Conservation (phyloP, 2,797 vertebrate genomes). For the Macropus fuliginosus region DNA sequence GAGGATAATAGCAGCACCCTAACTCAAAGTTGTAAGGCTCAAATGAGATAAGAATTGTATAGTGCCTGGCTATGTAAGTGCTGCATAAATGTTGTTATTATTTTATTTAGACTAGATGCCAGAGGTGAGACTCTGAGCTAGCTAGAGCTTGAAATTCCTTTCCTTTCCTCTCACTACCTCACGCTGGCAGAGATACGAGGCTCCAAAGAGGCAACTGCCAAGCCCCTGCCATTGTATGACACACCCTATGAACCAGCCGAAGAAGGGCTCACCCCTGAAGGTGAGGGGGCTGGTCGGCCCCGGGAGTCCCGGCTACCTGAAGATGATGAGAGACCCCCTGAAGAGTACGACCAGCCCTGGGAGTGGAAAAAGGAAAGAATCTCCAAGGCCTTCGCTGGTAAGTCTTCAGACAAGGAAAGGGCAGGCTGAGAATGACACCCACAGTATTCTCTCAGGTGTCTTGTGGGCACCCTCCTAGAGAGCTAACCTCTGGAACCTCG, state of each 20-base stretch:
- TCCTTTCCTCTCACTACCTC: slow-evolving; percentile 49
- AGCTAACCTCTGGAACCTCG: background rate
- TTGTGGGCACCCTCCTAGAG: background rate
- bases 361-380: slow-evolving; percentile 99
- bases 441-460: background rate
- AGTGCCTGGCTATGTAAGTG: background rate
- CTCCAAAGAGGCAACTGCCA: slow-evolving; percentile 87
- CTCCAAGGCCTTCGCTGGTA: slow-evolving; percentile 98
- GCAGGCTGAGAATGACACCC: background rate
- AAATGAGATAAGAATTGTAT: background rate
- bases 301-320: slow-evolving; percentile 95
- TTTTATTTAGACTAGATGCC: background rate
- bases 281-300: slow-evolving; percentile 85
- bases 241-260: slow-evolving; percentile 94
- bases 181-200: slow-evolving; percentile 91
- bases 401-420: background rate
- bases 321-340: slow-evolving; percentile 95
- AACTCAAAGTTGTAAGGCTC: background rate
- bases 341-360: slow-evolving; percentile 99
- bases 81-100: background rate
- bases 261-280: slow-evolving; percentile 87
- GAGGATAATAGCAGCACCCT: background rate
- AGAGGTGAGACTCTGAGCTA: background rate
- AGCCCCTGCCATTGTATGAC: slow-evolving; percentile 94
- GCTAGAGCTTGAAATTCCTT: background rate